Evolutionary conservation across 2,888 invertebrate species (phyloP).

Genomic region (Onchidella celtica): DNA sequence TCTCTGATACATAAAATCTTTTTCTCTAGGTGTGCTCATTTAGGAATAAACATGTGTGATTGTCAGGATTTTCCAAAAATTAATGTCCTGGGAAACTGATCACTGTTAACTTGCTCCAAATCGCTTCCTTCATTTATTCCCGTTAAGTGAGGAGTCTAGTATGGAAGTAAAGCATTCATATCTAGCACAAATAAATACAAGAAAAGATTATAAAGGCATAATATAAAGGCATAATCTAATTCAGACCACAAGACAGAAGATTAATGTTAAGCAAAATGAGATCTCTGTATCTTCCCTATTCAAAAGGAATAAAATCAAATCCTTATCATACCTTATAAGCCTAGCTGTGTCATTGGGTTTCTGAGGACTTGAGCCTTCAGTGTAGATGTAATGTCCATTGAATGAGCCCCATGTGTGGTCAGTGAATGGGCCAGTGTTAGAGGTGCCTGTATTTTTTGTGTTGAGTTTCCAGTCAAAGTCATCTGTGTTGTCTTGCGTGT

Average conservation of each 20-base stretch:
- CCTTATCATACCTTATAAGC: conserved; percentile 54
- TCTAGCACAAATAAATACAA: background rate
- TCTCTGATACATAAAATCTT: no score
- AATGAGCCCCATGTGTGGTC: conserved; percentile 75
- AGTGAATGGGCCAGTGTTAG: conserved; percentile 67
- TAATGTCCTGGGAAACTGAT: no score
- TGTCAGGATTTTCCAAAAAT: no score
- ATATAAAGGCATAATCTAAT: background rate
- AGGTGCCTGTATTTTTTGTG: conserved; percentile 59
- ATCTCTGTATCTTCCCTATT: no score
- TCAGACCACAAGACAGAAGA: background rate
- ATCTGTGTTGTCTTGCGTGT: conserved; percentile 53
- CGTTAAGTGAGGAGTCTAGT: no score
- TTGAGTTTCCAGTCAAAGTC: conserved; percentile 67
- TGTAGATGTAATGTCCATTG: conserved; percentile 59
- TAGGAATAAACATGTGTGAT: no score
- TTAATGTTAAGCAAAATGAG: no score
- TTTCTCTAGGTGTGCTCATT: no score
- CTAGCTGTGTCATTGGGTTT: conserved; percentile 82
- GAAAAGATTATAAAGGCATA: background rate
- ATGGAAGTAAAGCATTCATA: no score
- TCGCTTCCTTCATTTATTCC: no score
- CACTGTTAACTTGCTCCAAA: no score
- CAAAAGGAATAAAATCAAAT: no score
- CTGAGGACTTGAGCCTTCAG: conserved; percentile 81